These are phyloP conservation scores for Dallia pectoralis DNA, from an alignment of 2,797 vertebrate species.

Conservation along the genomic window DNA sequence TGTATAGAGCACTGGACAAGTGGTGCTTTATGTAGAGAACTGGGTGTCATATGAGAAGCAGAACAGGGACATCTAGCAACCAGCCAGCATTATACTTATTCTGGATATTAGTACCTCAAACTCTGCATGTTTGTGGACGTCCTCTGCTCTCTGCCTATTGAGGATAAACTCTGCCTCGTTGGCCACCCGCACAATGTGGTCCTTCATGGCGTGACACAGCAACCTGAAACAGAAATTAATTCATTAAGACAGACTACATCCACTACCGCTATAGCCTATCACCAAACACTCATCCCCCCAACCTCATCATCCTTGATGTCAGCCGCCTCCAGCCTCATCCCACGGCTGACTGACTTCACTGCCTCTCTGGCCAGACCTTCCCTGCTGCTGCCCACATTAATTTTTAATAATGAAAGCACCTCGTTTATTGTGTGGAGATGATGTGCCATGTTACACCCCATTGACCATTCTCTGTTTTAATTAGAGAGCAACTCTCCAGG, in stretches of 20 bases:
- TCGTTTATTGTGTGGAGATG: slow-evolving; percentile 79
- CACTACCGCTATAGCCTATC: background rate
- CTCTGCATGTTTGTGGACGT: slow-evolving; percentile 95
- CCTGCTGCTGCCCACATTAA: slow-evolving; percentile 42
- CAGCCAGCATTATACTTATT: background rate
- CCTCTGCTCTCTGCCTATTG: slow-evolving; percentile 94
- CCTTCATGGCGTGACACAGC: slow-evolving; percentile 97
- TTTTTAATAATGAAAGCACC: slow-evolving; percentile 66
- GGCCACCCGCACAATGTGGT: slow-evolving; percentile 96
- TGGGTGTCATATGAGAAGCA: background rate
- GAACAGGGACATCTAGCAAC: background rate
- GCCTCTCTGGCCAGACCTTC: slow-evolving; percentile 8
- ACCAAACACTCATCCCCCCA: slow-evolving; percentile 14
- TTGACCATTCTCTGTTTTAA: slow-evolving; percentile 90
- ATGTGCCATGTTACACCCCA: slow-evolving; percentile 89
- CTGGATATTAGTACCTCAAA: slow-evolving; percentile 97
- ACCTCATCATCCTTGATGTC: slow-evolving; percentile 37
- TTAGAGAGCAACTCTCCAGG: slow-evolving; percentile 70
- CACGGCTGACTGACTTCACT: slow-evolving; percentile 43
- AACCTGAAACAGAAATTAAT: slow-evolving; percentile 69
- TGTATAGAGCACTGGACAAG: background rate
- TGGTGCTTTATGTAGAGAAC: background rate
- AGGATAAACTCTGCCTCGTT: slow-evolving; percentile 98
- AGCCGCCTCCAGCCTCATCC: slow-evolving; percentile 41
- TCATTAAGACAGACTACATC: background rate